Evolutionary conservation across 2,888 invertebrate species (phyloP).

Genomic region (Galeopsomyia nigrocyanea): DNA sequence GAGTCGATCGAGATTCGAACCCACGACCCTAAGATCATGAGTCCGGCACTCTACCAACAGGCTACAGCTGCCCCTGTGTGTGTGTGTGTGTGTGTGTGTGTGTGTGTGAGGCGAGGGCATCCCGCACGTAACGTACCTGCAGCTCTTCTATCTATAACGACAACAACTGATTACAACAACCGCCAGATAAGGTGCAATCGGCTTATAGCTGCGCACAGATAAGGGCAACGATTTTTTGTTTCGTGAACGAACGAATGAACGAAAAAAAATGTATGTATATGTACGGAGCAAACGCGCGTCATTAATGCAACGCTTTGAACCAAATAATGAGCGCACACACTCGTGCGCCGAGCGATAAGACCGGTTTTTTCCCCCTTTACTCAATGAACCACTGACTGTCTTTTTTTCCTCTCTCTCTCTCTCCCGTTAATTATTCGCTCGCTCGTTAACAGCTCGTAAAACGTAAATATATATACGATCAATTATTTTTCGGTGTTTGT

Average conservation of each 20-base stretch:
- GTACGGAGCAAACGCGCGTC: not conserved
- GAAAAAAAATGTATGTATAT: not conserved
- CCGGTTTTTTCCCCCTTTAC: conserved; percentile 16
- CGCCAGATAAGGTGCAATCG: too few species aligned
- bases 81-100: too few species aligned
- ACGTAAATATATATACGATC: not conserved
- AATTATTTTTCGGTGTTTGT: too few species aligned
- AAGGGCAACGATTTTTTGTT: conserved; percentile 4
- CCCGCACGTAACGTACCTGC: conserved; percentile 28
- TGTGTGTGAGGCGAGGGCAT: too few species aligned
- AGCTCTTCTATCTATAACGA: conserved; percentile 29
- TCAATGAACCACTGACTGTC: too few species aligned
- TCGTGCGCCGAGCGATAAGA: conserved; percentile 31
- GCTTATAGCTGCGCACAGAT: not conserved
- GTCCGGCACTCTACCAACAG: too few species aligned
- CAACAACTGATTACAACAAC: conserved; percentile 40
- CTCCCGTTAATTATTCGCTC: conserved; percentile 13
- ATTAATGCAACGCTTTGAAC: conserved; percentile 38
- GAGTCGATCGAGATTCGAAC: too few species aligned
- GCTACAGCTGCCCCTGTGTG: too few species aligned
- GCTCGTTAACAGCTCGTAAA: not conserved
- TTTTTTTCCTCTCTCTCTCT: conserved; percentile 5
- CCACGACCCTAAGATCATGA: too few species aligned
- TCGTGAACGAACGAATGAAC: not conserved
- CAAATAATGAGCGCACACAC: conserved; percentile 30